Percentiles rank a stretch among this genome's conserved stretches.
phyloP scores from a whole-genome alignment of 2,113 vertebrate species.

The Tyrannus savana region DNA sequence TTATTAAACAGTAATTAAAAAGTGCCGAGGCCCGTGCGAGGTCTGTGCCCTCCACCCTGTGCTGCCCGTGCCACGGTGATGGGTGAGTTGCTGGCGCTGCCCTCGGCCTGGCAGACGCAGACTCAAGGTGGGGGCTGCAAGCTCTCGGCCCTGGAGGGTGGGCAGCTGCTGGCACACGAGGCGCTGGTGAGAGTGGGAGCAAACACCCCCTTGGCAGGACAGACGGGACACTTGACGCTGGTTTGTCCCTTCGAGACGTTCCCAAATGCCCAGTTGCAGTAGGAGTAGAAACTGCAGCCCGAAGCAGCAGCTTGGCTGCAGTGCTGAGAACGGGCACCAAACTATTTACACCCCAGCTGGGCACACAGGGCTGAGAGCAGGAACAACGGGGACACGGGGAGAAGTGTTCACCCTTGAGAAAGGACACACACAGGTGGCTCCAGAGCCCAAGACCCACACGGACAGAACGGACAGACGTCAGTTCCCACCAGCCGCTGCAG shows the following conservation, averaged over 20 bases:
- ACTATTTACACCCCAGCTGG: not conserved
- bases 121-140: not conserved
- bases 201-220: not conserved
- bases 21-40: not conserved
- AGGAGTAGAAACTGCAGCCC: not conserved
- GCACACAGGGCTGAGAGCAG: not conserved
- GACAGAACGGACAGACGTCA: not conserved
- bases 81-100: not conserved
- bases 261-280: not conserved
- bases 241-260: not conserved
- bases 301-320: not conserved
- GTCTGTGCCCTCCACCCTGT: not conserved
- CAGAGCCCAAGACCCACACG: not conserved
- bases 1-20: conserved; percentile 68
- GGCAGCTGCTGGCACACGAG: not conserved
- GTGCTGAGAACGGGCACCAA: not conserved
- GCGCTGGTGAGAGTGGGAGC: conserved; percentile 42
- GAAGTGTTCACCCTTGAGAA: not conserved
- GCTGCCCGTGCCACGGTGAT: fast-evolving
- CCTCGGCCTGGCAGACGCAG: not conserved
- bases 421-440: not conserved
- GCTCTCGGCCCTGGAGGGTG: not conserved
- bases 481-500: fast-evolving
- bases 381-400: not conserved
- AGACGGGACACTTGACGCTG: not conserved